Base-by-base conservation (phyloP, 2,888 invertebrate genomes). In the Pyrgus malvae region DNA sequence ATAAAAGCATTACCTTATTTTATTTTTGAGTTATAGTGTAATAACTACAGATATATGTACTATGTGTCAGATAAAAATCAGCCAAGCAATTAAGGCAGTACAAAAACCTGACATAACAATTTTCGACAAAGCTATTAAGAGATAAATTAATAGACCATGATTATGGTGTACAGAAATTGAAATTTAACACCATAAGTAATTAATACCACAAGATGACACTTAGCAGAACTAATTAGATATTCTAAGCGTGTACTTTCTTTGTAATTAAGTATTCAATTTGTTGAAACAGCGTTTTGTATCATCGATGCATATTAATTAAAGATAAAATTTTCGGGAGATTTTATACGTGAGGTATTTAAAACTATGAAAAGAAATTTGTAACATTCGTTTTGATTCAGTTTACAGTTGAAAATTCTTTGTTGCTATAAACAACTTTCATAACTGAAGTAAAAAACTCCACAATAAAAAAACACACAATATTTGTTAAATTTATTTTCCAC, bases 241-340 rank as follows among this genome's bases (percentile, higher is more conserved):
- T 41, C 40, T 23, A 23, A 2, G 40, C 23, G 9, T 12, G 40
- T 41, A 12, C 40, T 21, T 41, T 14, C 6, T 12, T 41, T 41
- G 14, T 41, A 41, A 41, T 41, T 41, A 41, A 41, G 23, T 8
- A 41, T 41, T 41, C 40, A 41, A 41, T 41, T 41, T 41, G 21
- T 23, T 23, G 14, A 11, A 41, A 41, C 40, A 41, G 11, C 12
- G 23, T 5, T 21, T 23, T 12, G 40, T 23, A 41, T 41, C 12
- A 41, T 41, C 23, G 40, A 41, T 5, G 40, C 40, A 41, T 41
- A 41, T 41, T 41, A 41, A 41, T 41, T 41, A n/a, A 41, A 41
- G 21, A 6, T 5, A 40, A 12, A 6, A 23, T 2, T 23, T 23
- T 27, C n/a, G n/a, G n/a, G n/a, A 27, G 27, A 8, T 33, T 25